phyloP scores from a whole-genome alignment of 1,140 invertebrate genomes.

The Drosophila guanche region DNA sequence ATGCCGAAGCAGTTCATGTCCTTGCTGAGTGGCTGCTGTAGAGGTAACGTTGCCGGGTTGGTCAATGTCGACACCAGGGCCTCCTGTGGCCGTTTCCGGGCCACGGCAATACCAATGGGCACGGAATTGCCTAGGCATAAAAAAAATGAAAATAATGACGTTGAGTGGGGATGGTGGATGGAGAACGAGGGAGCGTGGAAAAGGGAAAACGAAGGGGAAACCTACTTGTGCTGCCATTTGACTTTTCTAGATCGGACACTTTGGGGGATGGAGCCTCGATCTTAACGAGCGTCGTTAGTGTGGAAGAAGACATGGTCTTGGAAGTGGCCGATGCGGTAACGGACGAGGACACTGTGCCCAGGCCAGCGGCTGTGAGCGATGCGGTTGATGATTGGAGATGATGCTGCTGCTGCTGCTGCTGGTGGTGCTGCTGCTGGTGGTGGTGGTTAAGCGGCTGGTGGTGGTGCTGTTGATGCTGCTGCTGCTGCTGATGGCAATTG shows the following conservation, averaged over 20 bases:
- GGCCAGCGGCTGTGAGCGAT: constrained; percentile 34
- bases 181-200: background rate
- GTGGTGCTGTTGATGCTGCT: constrained; percentile 58
- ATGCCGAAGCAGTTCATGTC: constrained; percentile 84
- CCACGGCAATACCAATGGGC: constrained; percentile 93
- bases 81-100: constrained; percentile 89
- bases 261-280: constrained; percentile 84
- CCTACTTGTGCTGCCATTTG: constrained; percentile 59
- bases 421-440: constrained; percentile 41
- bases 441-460: constrained; percentile 82
- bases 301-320: constrained; percentile 75
- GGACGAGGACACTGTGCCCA: constrained; percentile 61
- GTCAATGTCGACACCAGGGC: constrained; percentile 84
- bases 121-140: constrained; percentile 85
- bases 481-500: constrained; percentile 84
- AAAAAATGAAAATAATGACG: background rate
- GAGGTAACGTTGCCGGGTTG: constrained; percentile 60
- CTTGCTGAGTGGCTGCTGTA: constrained; percentile 78
- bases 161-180: background rate
- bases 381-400: constrained; percentile 52
- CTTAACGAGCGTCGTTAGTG: constrained; percentile 83
- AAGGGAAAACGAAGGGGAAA: background rate
- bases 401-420: constrained; percentile 47
- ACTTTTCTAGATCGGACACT: constrained; percentile 71
- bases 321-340: constrained; percentile 67